These are phyloP conservation scores for Drosophila bunnanda DNA, from an alignment of 2,888 invertebrate genomes.

Conservation along the genomic window DNA sequence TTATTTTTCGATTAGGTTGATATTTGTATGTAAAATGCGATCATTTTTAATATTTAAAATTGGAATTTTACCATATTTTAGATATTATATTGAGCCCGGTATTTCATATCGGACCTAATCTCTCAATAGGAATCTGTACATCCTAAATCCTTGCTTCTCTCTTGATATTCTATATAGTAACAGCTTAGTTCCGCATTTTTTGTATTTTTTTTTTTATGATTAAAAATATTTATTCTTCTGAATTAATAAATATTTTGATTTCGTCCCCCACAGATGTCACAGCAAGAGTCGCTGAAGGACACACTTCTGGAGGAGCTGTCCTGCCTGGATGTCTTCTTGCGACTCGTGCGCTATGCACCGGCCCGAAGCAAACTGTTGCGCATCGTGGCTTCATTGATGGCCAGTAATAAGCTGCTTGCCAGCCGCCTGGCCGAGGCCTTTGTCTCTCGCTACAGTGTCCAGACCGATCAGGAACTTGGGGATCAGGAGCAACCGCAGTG, in stretches of 20 bases:
- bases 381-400: slow-evolving; percentile 80
- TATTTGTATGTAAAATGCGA: neutral
- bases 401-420: slow-evolving; percentile 78
- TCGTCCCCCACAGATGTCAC: slow-evolving; percentile 82
- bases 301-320: slow-evolving; percentile 82
- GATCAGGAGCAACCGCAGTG: neutral
- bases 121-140: too few relatives aligned
- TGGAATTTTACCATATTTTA: neutral
- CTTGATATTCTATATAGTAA: too few relatives aligned
- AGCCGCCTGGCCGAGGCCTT: slow-evolving; percentile 74
- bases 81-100: too few relatives aligned
- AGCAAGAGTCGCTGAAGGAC: slow-evolving; percentile 74
- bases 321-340: slow-evolving; percentile 81
- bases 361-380: slow-evolving; percentile 82
- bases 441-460: slow-evolving; percentile 38
- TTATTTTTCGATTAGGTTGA: neutral
- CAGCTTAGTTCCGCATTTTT: too few relatives aligned
- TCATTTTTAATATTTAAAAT: neutral
- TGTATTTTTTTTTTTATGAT: too few relatives aligned
- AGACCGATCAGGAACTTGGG: slow-evolving; percentile 1
- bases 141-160: too few relatives aligned
- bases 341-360: slow-evolving; percentile 81
- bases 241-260: too few relatives aligned
- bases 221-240: too few relatives aligned
- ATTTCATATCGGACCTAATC: too few relatives aligned